Conservation (phyloP, 2,797 vertebrate genomes). For the Argentina silus region DNA sequence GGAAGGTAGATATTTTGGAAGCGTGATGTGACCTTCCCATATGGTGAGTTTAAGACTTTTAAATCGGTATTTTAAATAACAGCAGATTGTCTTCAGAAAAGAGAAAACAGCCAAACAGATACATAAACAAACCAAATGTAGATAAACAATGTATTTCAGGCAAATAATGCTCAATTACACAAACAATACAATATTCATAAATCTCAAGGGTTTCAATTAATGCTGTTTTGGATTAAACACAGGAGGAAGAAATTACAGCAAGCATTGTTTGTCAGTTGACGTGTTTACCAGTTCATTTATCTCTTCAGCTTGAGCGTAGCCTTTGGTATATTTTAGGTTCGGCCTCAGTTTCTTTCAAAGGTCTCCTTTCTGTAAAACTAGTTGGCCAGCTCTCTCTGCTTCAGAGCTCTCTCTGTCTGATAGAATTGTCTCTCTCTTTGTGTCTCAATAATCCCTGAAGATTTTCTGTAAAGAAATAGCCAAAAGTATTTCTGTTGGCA, state of each 20-base stretch:
- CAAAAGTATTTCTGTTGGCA: no score
- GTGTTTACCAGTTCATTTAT: not conserved
- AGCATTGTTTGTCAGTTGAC: not conserved
- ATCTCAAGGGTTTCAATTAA: constrained; percentile 12
- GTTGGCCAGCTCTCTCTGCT: no score
- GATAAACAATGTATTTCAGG: not conserved
- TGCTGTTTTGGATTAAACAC: not conserved
- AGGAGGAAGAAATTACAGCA: not conserved
- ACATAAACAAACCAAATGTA: not conserved
- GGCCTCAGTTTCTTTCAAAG: not conserved
- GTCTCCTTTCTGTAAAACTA: not conserved
- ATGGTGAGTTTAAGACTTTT: no score
- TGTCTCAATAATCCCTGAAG: no score
- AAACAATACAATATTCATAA: constrained; percentile 4
- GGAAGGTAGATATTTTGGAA: no score
- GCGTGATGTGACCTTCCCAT: no score
- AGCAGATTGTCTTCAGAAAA: not conserved
- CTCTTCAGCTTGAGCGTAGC: not conserved
- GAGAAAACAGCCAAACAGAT: not conserved
- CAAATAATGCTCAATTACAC: not conserved
- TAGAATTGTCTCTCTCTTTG: no score
- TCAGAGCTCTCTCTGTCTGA: no score
- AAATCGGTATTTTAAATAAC: not conserved
- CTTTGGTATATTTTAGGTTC: not conserved
- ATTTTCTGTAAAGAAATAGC: no score